Base-by-base conservation (phyloP, 1,140 invertebrate genomes). In the Copidosoma floridanum region DNA sequence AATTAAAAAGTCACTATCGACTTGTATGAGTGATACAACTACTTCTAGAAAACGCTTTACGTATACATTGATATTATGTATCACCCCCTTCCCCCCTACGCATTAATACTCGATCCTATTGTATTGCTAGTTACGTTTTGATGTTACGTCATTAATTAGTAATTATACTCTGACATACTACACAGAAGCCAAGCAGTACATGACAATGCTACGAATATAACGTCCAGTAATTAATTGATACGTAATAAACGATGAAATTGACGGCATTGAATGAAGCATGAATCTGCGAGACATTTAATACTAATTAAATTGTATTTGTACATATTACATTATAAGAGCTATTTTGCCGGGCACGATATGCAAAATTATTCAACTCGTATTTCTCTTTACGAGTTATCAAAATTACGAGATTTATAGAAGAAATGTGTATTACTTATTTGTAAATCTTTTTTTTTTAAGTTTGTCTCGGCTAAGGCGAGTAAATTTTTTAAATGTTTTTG, bases 11-110 rank as follows among this genome's bases (percentile, higher is more conserved):
- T 65, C 55, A 56, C 47, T 52, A 56, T 54, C 52, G 57, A 65
- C 35, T 65, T 46, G 50, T 48, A 57, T 50, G 67, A 69, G 64
- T 71, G 68, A 68, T 71, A 67, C 70, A 76, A 71, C 70, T 74
- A 75, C 72, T 74, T 77, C 70, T 78, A 76, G 73, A 76, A 77
- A 79, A 74, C 71, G 77, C 77, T 76, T 71, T 71, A 71, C 69
- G 70, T 69, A 57, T 60, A 65, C 64, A 65, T 62, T 43, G 52
- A 26, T 21, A n/a, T 24, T 26, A 48, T 48, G 24, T 58, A 44
- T 41, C 12, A 20, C n/a, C n/a, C n/a, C n/a, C n/a, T n/a, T n/a
- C n/a, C n/a, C n/a, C n/a, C n/a, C n/a, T n/a, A n/a, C 55, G 57
- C 67, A 68, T 70, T 68, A 23, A 44, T 51, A 47, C 38, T 69